Evolutionary conservation across 2,113 vertebrate genomes (phyloP).

Genomic region (Menura novaehollandiae): DNA sequence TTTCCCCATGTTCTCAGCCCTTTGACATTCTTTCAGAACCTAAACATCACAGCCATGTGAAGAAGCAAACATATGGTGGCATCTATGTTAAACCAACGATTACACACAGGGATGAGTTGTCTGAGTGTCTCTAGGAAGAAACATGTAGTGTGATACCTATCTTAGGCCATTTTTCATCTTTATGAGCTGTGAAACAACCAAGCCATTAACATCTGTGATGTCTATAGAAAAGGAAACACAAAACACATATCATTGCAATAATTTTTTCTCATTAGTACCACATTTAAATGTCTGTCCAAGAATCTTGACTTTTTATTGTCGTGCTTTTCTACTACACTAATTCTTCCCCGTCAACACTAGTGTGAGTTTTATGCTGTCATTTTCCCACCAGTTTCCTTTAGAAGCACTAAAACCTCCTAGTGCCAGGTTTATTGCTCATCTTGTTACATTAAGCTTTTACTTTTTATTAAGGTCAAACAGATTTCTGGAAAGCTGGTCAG

Average conservation of each 20-base stretch:
- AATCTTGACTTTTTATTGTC: background rate
- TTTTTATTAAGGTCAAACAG: background rate
- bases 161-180: background rate
- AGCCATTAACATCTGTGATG: background rate
- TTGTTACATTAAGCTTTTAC: background rate
- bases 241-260: fast-evolving
- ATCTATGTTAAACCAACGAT: background rate
- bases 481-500: background rate
- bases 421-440: background rate
- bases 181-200: background rate
- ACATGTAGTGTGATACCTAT: background rate
- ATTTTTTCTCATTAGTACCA: background rate
- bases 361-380: background rate
- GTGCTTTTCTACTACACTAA: background rate
- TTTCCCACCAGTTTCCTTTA: background rate
- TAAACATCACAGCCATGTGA: background rate
- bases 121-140: background rate
- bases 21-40: background rate
- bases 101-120: background rate
- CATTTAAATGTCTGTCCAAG: background rate
- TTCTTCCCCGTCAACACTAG: background rate
- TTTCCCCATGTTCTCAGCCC: background rate
- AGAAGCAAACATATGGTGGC: background rate
- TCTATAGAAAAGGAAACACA: background rate
- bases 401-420: background rate